Conservation (phyloP, 2,797 vertebrate genomes). For the Tragopan temminckii region DNA sequence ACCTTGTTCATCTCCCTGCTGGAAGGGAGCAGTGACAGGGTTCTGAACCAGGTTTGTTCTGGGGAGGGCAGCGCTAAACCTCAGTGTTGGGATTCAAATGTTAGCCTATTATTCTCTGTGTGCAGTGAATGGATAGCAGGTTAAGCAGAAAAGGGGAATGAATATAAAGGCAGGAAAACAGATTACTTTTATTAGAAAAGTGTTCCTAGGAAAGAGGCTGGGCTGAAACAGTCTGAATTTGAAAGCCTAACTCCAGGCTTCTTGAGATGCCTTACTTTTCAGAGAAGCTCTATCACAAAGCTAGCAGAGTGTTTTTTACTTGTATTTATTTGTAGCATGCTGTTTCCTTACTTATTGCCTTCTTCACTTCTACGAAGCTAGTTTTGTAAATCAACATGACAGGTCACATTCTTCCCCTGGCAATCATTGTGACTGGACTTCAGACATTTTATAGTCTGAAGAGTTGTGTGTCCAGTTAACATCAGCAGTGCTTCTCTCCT, state of each 20-base stretch:
- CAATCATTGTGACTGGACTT: neutral
- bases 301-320: accelerated
- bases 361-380: neutral
- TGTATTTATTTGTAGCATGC: neutral
- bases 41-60: neutral
- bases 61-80: neutral
- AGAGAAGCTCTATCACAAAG: neutral
- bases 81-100: neutral
- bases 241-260: neutral
- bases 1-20: neutral
- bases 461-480: neutral
- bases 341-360: neutral
- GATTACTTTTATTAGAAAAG: neutral
- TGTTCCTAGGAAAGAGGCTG: neutral
- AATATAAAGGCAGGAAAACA: neutral
- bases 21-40: neutral
- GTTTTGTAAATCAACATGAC: neutral
- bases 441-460: neutral
- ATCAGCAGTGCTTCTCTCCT: neutral
- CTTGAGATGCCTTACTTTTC: neutral
- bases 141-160: neutral
- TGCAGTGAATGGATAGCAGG: neutral
- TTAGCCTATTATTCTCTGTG: neutral
- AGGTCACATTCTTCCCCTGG: neutral
- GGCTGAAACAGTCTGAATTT: neutral